phyloP scores from a whole-genome alignment of 2,797 vertebrate species.

The Phoxinus dragarum region DNA sequence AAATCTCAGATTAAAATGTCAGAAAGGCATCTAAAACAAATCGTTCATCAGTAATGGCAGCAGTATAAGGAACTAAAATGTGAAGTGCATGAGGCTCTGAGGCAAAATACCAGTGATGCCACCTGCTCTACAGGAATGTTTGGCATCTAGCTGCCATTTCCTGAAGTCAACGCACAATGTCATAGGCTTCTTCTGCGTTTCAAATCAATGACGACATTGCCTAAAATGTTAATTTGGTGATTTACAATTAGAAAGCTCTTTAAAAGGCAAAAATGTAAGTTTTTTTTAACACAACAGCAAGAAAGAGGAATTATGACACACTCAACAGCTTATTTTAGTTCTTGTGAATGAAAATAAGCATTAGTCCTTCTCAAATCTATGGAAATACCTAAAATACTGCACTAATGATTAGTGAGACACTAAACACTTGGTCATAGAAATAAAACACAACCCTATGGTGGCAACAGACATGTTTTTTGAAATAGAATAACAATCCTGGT shows the following conservation, averaged over 20 bases:
- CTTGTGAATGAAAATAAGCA: slow-evolving; percentile 10
- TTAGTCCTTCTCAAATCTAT: neutral
- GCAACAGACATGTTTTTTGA: too few relatives aligned
- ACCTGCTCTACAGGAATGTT: slow-evolving; percentile 17
- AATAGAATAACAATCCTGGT: neutral
- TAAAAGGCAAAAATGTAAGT: neutral
- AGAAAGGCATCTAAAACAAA: neutral
- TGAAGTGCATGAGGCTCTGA: neutral
- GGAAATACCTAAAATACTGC: neutral
- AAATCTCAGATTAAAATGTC: neutral
- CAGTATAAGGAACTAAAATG: neutral
- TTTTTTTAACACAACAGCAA: neutral
- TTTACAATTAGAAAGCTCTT: neutral
- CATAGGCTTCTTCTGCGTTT: neutral
- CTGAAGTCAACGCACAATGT: neutral
- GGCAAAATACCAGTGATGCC: slow-evolving; percentile 20
- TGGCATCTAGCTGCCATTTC: slow-evolving; percentile 10
- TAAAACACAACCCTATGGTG: neutral
- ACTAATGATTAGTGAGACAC: neutral
- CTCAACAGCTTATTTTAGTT: neutral
- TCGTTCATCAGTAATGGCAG: too few relatives aligned
- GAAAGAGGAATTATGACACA: neutral
- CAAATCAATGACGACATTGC: neutral
- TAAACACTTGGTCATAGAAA: neutral
- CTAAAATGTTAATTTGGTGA: neutral